Base-by-base conservation (phyloP, 2,888 invertebrate genomes). In the Macaria notata region DNA sequence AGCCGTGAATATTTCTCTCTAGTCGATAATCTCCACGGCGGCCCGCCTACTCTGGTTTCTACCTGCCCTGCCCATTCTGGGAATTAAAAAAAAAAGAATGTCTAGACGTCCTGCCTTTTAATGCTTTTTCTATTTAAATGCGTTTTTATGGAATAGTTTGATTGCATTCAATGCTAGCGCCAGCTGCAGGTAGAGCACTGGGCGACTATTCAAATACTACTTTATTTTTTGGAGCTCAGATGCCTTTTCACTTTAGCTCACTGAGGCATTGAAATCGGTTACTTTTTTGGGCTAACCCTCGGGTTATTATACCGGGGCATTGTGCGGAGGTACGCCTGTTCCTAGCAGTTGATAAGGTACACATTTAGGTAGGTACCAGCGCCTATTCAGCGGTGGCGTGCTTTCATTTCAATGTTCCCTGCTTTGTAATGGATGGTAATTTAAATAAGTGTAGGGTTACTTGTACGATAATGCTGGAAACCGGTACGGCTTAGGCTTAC, bases 21-120 rank as follows among this genome's bases (percentile, higher is more conserved):
- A 46, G 48, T 44, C 51, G 50, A 57, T 56, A 61, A 61, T 55
- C 56, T 53, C 46, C 50, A 50, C 49, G 43, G 45, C 46, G 42
- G 47, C 46, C 57, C 52, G 41, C n/a, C 49, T 54, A 55, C 56
- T 73, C 69, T 78, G 70, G 81, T 75, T 70, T 79, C 77, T 90
- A 90, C 90, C 90, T 41, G 41, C 9, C 41, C 41, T 90, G 90
- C 81, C 54, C 71, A 54, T 86, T 84, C 84, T 80, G 78, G 71
- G 84, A 87, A 86, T 63, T 71, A 73, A 83, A 81, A 77, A 19
- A 19, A 83, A 86, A 86, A 76, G 66, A 73, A 78, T 68, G 86
- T 89, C 90, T 90, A 90, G 90, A 89, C 88, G 83, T 84, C 87
- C 88, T 90, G 88, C 80, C 81, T 83, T 81, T 82, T 78, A 79